These are phyloP conservation scores for Micropterix aruncella DNA, from an alignment of 2,888 invertebrate species.

Conservation along the genomic window DNA sequence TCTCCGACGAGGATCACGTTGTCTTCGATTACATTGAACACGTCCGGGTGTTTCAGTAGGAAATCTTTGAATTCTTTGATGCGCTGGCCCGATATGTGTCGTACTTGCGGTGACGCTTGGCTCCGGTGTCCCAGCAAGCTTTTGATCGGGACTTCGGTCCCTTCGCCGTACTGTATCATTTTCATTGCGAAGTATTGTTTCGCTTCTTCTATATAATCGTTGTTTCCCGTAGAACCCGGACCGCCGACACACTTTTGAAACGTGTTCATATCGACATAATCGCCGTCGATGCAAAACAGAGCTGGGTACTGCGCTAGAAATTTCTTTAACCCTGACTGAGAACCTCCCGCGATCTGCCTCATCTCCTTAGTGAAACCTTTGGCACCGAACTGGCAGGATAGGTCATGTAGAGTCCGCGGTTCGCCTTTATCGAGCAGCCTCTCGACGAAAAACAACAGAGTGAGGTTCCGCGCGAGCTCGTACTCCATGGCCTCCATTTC, in stretches of 20 bases:
- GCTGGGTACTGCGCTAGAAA: slow-evolving; percentile 95
- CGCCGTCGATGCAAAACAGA: slow-evolving; percentile 88
- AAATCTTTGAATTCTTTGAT: slow-evolving; percentile 91
- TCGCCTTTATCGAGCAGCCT: slow-evolving; percentile 94
- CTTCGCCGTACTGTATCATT: slow-evolving; percentile 88
- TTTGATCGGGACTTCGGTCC: slow-evolving; percentile 93
- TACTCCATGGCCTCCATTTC: slow-evolving; percentile 89
- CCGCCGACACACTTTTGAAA: slow-evolving; percentile 49
- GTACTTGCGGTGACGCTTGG: slow-evolving; percentile 92
- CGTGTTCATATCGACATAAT: slow-evolving; percentile 76
- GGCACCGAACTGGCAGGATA: slow-evolving; percentile 98
- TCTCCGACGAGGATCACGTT: slow-evolving; percentile 66
- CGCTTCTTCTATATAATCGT: slow-evolving; percentile 91
- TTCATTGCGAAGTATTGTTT: slow-evolving; percentile 95
- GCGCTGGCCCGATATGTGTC: slow-evolving; percentile 89
- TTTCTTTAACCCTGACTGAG: slow-evolving; percentile 92
- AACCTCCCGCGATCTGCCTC: slow-evolving; percentile 90
- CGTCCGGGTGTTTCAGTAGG: slow-evolving; percentile 67
- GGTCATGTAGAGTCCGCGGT: slow-evolving; percentile 90
- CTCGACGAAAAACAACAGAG: slow-evolving; percentile 96
- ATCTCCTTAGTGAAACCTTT: slow-evolving; percentile 99
- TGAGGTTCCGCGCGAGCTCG: slow-evolving; percentile 88
- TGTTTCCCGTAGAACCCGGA: slow-evolving; percentile 49
- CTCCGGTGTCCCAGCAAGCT: slow-evolving; percentile 93
- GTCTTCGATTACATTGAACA: slow-evolving; percentile 75